phyloP scores from a whole-genome alignment of 1,140 invertebrate species.

The Drosophila bipectinata region DNA sequence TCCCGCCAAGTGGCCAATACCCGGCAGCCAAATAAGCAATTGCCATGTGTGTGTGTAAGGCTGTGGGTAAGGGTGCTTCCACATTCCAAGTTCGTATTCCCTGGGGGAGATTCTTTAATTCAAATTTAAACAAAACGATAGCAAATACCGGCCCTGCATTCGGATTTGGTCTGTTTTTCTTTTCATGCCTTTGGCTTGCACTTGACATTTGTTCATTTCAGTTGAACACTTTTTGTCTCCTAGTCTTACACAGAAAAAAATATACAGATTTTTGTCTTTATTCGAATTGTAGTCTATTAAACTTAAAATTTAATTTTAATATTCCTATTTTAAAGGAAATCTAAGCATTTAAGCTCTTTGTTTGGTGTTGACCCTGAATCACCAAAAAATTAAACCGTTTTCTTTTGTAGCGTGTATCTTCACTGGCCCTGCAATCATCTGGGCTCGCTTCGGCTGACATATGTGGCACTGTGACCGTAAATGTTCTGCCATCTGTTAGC shows the following conservation, averaged over 20 bases:
- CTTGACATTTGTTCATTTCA: constrained; percentile 76
- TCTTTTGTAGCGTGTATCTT: constrained; percentile 12
- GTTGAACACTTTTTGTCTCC: constrained; percentile 41
- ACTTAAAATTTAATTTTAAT: not conserved
- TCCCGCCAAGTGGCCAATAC: constrained; percentile 49
- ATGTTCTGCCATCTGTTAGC: constrained; percentile 80
- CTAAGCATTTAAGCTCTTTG: too few relatives aligned
- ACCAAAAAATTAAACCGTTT: not conserved
- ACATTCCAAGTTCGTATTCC: not conserved
- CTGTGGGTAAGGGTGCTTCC: constrained; percentile 3
- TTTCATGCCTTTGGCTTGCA: constrained; percentile 40
- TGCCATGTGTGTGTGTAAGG: constrained; percentile 24
- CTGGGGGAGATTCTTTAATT: constrained; percentile 61
- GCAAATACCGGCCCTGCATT: constrained; percentile 29
- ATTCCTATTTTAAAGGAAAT: too few relatives aligned
- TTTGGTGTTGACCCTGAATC: not conserved
- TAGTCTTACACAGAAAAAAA: constrained; percentile 18
- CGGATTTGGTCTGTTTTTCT: constrained; percentile 31
- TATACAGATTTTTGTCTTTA: not conserved
- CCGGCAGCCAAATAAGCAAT: constrained; percentile 60
- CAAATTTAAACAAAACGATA: constrained; percentile 59
- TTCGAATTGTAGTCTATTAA: not conserved
- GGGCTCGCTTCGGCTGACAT: constrained; percentile 57
- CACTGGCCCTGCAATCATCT: constrained; percentile 35
- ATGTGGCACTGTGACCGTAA: constrained; percentile 68